Base-by-base conservation (phyloP, 2,888 invertebrate species). In the Crioceris asparagi region DNA sequence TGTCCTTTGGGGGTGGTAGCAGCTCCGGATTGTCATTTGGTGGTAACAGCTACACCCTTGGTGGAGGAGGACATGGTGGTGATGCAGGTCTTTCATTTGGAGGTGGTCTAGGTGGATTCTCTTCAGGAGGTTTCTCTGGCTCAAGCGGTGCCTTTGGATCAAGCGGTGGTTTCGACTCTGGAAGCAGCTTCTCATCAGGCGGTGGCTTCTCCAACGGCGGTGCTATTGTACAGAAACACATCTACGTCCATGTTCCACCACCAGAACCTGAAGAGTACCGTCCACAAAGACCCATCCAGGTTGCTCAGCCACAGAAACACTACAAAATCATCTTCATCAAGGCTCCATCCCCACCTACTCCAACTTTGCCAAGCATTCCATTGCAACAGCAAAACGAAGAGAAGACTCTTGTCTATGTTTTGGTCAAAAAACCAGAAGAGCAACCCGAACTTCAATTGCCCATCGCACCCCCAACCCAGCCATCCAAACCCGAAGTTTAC, bases 241-340 rank as follows among this genome's bases (percentile, higher is more conserved):
- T 83, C 62, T 87, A 86, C 71, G 86, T 87, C 4, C 86, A 86
- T 62, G 85, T 86, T 10, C 86, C 87, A 36, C 86, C 85, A 54
- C 84, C 80, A 71, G 85, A 38, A 64, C 82, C 77, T 11, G 75
- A 78, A 49, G 77, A 77, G 54, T 66, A 72, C 50, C 69, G 74
- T 48, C 69, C 71, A 32, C 68, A 69, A 41, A 73, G 77, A 48
- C 71, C 75, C 36, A 72, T 81, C 49, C 71, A 73, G 14, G 68
- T 75, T 1, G 77, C 79, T 31, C 77, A 80, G 46, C 71, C 84
- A 25, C 82, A 83, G 62, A 86, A 86, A 55, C 84, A 85, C 64
- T 85, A 87, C 74, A 87, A 87, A 61, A 87, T 87, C 61, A 85
- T 87, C 67, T 87, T 87, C 75, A 87, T 87, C 67, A 87, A 87